These are phyloP conservation scores for Lepidochitona cinerea DNA, from an alignment of 2,888 invertebrate genomes.

Conservation along the genomic window DNA sequence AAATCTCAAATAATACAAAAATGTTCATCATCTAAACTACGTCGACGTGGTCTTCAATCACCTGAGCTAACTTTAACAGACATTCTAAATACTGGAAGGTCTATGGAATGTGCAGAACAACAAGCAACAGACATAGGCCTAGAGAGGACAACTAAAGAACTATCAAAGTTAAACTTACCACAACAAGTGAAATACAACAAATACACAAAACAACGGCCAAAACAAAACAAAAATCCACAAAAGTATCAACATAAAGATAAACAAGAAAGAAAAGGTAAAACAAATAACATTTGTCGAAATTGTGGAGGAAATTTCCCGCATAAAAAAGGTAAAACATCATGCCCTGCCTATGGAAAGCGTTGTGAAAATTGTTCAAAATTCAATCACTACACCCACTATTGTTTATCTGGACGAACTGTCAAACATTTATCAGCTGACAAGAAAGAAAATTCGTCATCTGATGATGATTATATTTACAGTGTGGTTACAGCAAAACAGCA, in stretches of 20 bases:
- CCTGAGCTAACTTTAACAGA: neutral
- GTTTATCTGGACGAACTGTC: neutral
- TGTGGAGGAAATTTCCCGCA: conserved; percentile 2
- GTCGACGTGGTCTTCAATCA: neutral
- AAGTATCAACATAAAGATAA: neutral
- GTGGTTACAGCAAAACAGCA: neutral
- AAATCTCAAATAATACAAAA: neutral
- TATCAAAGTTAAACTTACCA: no score
- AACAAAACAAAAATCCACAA: neutral
- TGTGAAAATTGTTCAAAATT: neutral
- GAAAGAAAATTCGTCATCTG: neutral
- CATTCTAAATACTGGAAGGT: neutral
- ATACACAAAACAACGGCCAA: neutral
- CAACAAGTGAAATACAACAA: no score
- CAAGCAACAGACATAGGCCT: neutral
- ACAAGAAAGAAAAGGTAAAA: neutral
- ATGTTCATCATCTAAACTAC: neutral
- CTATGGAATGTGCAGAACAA: neutral
- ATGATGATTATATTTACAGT: neutral
- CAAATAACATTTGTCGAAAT: conserved; percentile 6
- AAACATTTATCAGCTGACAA: neutral
- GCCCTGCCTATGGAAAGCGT: neutral
- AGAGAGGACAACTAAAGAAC: neutral
- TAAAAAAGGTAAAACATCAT: neutral
- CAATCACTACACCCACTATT: neutral